Conservation (phyloP, 2,113 vertebrate species). For the Trematocara nigrifrons region DNA sequence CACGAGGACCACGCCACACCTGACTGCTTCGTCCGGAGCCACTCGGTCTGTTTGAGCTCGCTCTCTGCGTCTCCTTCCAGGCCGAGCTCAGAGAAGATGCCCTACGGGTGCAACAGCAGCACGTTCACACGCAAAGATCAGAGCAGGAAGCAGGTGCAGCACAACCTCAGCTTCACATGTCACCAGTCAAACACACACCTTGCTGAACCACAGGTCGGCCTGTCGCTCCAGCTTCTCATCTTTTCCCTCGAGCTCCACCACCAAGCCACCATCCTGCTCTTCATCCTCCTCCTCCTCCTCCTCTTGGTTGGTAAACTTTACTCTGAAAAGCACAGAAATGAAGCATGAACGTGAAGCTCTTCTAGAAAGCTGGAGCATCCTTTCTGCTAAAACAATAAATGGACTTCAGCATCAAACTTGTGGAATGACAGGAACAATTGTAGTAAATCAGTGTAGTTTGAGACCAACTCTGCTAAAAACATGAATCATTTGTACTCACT, state of each 20-base stretch:
- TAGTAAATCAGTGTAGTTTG: not conserved
- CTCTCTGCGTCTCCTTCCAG: slow-evolving; percentile 80
- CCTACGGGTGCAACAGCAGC: slow-evolving; percentile 60
- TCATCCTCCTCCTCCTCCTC: slow-evolving; percentile 56
- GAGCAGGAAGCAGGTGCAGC: not conserved
- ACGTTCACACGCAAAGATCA: not conserved
- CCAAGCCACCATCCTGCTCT: slow-evolving; percentile 71
- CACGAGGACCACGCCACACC: slow-evolving; percentile 20
- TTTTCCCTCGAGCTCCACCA: slow-evolving; percentile 85
- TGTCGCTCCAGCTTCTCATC: slow-evolving; percentile 76
- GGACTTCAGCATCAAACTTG: not conserved
- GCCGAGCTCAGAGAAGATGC: slow-evolving; percentile 82
- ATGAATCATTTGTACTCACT: not conserved
- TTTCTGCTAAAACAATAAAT: not conserved
- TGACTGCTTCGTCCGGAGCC: slow-evolving; percentile 58
- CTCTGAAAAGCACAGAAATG: slow-evolving; percentile 37
- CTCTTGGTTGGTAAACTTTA: slow-evolving; percentile 58
- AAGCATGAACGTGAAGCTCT: not conserved
- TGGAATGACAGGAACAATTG: not conserved
- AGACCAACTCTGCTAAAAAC: not conserved
- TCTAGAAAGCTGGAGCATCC: not conserved
- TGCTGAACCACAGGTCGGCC: slow-evolving; percentile 89
- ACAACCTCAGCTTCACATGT: not conserved
- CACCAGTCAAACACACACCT: slow-evolving; percentile 66
- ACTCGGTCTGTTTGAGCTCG: slow-evolving; percentile 83